Base-by-base conservation (phyloP, 1,140 invertebrate species). In the Drosophila setifemur region DNA sequence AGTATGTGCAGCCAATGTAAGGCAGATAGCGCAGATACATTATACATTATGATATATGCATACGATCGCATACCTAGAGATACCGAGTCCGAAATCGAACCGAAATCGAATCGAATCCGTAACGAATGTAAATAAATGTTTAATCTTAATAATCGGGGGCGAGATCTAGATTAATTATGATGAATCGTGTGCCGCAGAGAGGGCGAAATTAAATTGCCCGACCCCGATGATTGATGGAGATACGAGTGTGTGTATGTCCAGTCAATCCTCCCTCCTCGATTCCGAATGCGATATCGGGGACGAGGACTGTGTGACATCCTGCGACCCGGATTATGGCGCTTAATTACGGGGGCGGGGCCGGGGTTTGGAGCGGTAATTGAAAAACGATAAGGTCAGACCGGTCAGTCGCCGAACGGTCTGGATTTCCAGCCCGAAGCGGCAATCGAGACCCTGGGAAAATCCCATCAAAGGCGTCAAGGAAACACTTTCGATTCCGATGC, bases 61-160 rank as follows among this genome's bases (percentile, higher is more conserved):
- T 29, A 40, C 49, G 61, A 73, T 50, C 63, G 48, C 29, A 74
- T 55, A 52, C 69, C 47, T 57, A 64, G 43, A 55, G 52, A 66
- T 57, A 64, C 39, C 40, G 50, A 37, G 11, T 69, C 58, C 31
- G 47, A 48, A n/a, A 64, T 63, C 25, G 42, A 31, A 63, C 25
- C 49, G 44, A 73, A n/a, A 81, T 69, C 67, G 61, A 79, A 76
- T 58, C 11, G 73, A 74, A 76, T 45, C 66, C 39, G 64, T 74
- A 73, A 69, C 49, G 45, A 66, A 77, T 88, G 83, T 88, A 88
- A 77, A 82, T 87, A 82, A 78, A 87, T 82, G 78, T 70, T 83
- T 87, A 82, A 87, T 67, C 77, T 82, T 77, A 87, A 86, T 86
- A 73, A 87, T 74, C 53, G 77, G 58, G 26, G n/a, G 33, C 31